Conservation (phyloP, 2,113 vertebrate species). For the Engystomops pustulosus region DNA sequence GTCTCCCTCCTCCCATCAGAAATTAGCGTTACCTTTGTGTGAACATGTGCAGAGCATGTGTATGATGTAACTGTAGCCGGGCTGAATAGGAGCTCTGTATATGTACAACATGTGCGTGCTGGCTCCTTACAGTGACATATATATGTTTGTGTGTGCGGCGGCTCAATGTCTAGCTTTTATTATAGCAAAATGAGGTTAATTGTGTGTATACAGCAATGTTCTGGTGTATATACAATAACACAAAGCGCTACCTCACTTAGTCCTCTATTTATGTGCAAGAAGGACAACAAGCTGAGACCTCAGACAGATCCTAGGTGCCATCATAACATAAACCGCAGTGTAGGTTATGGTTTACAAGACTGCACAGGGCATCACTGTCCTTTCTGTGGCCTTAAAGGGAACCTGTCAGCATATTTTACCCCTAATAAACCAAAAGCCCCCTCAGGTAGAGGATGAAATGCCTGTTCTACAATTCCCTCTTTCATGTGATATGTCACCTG, state of each 20-base stretch:
- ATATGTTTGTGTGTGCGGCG: constrained; percentile 30
- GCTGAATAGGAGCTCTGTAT: constrained; percentile 38
- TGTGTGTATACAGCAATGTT: neutral
- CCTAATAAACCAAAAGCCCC: no score
- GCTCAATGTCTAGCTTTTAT: constrained; percentile 18
- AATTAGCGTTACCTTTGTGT: constrained; percentile 35
- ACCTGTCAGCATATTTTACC: no score
- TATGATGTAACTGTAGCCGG: neutral
- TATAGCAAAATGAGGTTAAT: neutral
- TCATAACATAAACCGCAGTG: no score
- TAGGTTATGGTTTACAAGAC: no score
- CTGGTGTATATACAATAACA: neutral
- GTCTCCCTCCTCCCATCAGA: neutral
- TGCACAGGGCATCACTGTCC: no score
- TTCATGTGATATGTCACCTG: no score
- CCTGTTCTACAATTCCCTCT: no score
- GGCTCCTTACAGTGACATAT: constrained; percentile 1
- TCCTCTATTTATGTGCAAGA: neutral
- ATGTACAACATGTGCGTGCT: constrained; percentile 19
- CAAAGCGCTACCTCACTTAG: neutral
- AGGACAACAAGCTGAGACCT: neutral
- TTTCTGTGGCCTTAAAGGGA: no score
- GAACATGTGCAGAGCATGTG: constrained; percentile 54
- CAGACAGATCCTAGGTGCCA: neutral
- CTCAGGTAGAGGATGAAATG: no score